Evolutionary conservation across 2,797 vertebrate species (phyloP).

Genomic region (Betta splendens): DNA sequence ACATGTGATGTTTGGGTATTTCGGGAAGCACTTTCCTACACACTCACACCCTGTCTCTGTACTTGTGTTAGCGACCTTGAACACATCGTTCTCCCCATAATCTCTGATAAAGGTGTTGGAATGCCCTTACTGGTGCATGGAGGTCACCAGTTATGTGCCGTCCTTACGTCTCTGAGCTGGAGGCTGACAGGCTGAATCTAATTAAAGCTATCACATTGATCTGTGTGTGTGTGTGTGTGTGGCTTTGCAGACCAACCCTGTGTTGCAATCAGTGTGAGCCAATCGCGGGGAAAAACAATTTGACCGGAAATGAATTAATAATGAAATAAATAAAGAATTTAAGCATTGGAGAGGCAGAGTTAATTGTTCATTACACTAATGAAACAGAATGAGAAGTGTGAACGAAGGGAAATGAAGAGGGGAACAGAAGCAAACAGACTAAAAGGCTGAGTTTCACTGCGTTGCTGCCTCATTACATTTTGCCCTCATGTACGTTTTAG

Average conservation of each 20-base stretch:
- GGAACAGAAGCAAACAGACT: conserved; percentile 7
- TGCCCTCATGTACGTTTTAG: neutral
- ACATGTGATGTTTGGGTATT: neutral
- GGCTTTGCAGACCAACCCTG: conserved; percentile 19
- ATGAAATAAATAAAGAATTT: conserved; percentile 59
- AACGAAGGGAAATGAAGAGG: conserved; percentile 7
- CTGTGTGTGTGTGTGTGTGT: neutral
- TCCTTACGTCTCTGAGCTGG: conserved; percentile 38
- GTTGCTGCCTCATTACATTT: neutral
- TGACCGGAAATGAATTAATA: conserved; percentile 65
- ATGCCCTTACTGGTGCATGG: conserved; percentile 42
- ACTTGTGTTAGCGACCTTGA: conserved; percentile 34
- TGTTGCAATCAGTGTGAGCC: conserved; percentile 60
- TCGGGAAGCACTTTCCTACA: neutral
- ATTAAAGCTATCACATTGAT: conserved; percentile 68
- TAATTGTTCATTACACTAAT: conserved; percentile 69
- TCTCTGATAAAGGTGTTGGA: conserved; percentile 59
- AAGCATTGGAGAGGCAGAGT: conserved; percentile 38
- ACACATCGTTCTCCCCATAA: conserved; percentile 35
- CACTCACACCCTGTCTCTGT: neutral
- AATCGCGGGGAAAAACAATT: conserved; percentile 55
- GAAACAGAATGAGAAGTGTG: conserved; percentile 45
- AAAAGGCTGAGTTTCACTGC: neutral
- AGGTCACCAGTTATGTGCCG: conserved; percentile 61
- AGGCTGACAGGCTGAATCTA: conserved; percentile 62